A percentile compares a stretch with the other conserved stretches of the same genome.
phyloP scores from a whole-genome alignment of 30 jellyfish, hydroid and myxozoan genomes.

The Sanderia malayensis region DNA sequence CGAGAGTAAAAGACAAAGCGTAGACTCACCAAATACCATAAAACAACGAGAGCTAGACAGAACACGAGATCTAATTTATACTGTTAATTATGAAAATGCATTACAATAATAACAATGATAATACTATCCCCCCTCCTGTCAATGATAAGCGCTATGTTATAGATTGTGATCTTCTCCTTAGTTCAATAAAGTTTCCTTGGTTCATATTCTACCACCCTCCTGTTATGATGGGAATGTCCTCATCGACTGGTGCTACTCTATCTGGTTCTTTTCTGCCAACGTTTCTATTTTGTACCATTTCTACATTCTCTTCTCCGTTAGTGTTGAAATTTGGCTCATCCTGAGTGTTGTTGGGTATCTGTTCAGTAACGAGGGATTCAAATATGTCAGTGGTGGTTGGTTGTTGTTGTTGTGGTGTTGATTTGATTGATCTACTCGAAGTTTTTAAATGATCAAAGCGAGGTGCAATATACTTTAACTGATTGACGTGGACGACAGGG shows the following conservation, averaged over 20 bases:
- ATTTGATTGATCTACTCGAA: not conserved
- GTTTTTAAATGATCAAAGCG: too few species aligned
- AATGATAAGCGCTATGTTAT: not conserved
- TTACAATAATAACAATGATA: too few species aligned
- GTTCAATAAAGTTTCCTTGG: constrained; percentile 3
- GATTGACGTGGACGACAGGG: too few species aligned
- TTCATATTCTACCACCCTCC: constrained; percentile 10
- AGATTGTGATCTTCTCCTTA: constrained; percentile 6
- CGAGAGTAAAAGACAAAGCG: too few species aligned
- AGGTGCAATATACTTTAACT: too few species aligned
- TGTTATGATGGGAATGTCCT: constrained; percentile 14
- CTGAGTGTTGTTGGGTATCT: not conserved
- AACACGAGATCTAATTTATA: too few species aligned
- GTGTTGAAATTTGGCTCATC: not conserved
- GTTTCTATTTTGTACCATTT: not conserved
- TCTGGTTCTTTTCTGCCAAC: constrained; percentile 9
- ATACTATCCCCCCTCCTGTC: constrained; percentile 24
- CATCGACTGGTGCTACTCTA: constrained; percentile 13
- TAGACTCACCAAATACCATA: too few species aligned
- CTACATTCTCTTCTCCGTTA: not conserved
- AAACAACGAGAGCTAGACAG: too few species aligned
- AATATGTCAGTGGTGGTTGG: not conserved
- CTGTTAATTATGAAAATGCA: too few species aligned
- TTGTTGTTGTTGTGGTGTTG: not conserved
- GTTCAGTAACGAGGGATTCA: not conserved